Conservation (phyloP, 2,888 invertebrate genomes). For the Brachyptera putata region DNA sequence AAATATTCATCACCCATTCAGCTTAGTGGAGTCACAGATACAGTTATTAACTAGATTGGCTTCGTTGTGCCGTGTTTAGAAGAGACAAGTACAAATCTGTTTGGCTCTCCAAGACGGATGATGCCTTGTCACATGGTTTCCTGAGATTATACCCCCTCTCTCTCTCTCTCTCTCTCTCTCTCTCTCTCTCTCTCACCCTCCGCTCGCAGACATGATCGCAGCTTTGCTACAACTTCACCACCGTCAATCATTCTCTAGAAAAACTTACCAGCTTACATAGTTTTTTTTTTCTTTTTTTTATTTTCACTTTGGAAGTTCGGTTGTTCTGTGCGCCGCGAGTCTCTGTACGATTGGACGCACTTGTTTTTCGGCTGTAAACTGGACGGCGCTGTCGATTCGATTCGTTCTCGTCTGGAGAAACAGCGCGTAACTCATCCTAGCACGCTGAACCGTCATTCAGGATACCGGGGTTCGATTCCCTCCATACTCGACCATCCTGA, state of each 20-base stretch:
- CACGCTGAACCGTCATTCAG: no score
- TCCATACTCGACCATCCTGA: no score
- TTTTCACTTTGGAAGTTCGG: neutral
- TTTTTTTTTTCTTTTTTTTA: neutral
- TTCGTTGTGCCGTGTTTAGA: conserved; percentile 7
- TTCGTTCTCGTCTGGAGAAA: no score
- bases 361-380: no score
- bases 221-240: neutral
- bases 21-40: no score
- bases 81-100: conserved; percentile 18
- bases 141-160: conserved; percentile 23
- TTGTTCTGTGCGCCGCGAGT: no score
- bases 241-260: neutral
- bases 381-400: no score
- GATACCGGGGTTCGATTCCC: no score
- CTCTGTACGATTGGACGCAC: no score
- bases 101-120: conserved; percentile 26
- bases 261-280: neutral
- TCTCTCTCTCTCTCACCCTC: neutral
- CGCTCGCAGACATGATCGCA: neutral
- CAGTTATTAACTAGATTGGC: conserved; percentile 15
- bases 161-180: neutral
- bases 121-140: conserved; percentile 27
- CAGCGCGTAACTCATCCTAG: no score
- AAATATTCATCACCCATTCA: no score